Conservation (phyloP, 92 coral and sea anemone genomes). For the Epizoanthus fatuus region DNA sequence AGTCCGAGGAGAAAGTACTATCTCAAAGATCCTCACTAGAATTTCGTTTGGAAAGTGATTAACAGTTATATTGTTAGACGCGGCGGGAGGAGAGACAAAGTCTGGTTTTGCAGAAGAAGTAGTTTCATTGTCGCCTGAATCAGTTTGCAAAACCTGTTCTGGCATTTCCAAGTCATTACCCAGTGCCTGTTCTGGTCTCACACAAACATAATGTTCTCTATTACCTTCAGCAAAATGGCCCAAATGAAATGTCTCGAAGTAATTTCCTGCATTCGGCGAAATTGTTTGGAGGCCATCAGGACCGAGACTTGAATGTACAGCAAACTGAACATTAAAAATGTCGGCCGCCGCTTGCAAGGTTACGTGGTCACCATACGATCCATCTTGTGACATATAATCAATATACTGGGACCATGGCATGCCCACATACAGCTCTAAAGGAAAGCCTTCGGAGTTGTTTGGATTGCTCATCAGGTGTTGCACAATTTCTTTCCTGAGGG, state of each 20-base stretch:
- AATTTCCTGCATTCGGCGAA: background rate
- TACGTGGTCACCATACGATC: background rate
- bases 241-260: slow-evolving; percentile 12
- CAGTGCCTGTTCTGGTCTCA: background rate
- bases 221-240: slow-evolving; percentile 40
- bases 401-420: background rate
- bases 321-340: background rate
- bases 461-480: background rate
- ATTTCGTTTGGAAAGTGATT: background rate
- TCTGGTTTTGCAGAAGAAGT: background rate
- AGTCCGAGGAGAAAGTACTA: slow-evolving; percentile 6
- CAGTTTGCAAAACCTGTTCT: background rate
- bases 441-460: background rate
- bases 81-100: background rate
- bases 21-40: background rate
- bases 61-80: background rate
- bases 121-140: background rate
- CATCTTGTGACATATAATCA: background rate
- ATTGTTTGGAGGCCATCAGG: background rate
- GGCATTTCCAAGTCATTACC: too few relatives aligned
- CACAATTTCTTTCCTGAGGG: background rate
- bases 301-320: background rate
- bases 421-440: background rate
- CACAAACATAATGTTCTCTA: slow-evolving; percentile 44
- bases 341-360: background rate